A percentile compares a stretch with the other conserved stretches of the same genome.
Evolutionary conservation across 2,113 vertebrate species (phyloP).

Genomic region (Symphodus melops): DNA sequence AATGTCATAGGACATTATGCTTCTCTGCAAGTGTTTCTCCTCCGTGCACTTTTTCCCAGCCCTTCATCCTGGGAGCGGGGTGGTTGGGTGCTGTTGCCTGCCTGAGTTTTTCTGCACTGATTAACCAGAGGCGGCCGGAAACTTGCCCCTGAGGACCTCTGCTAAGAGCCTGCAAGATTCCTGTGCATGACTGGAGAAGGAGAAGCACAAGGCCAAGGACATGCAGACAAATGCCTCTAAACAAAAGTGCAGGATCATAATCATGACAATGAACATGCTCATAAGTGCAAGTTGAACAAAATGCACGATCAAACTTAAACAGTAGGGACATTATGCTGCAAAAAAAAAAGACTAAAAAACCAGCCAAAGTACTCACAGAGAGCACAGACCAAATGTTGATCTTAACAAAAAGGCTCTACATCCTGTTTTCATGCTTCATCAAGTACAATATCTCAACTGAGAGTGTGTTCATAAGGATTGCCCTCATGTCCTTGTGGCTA

Average conservation of each 20-base stretch:
- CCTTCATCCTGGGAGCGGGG: slow-evolving; percentile 38
- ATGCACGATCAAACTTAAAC: not conserved
- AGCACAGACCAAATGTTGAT: slow-evolving; percentile 5
- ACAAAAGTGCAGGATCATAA: slow-evolving; percentile 13
- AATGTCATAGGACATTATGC: slow-evolving; percentile 71
- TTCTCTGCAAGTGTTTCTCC: slow-evolving; percentile 56
- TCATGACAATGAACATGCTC: not conserved
- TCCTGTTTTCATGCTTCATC: slow-evolving; percentile 65
- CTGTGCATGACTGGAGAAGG: slow-evolving; percentile 61
- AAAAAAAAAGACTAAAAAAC: not conserved
- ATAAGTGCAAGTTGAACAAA: not conserved
- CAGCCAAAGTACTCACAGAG: not conserved
- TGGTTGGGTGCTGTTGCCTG: not conserved
- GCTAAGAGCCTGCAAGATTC: slow-evolving; percentile 66
- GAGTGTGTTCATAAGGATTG: slow-evolving; percentile 30
- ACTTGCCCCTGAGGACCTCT: slow-evolving; percentile 65
- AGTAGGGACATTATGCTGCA: not conserved
- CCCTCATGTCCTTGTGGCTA: slow-evolving; percentile 56
- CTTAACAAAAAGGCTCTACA: slow-evolving; percentile 43
- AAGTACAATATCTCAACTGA: slow-evolving; percentile 50
- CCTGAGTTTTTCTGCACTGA: slow-evolving; percentile 68
- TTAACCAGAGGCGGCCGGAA: slow-evolving; percentile 65
- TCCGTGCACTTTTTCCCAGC: slow-evolving; percentile 36
- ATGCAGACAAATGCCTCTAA: slow-evolving; percentile 21
- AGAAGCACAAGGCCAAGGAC: slow-evolving; percentile 63